Evolutionary conservation across 2,888 invertebrate genomes (phyloP), one percentile per base, ranked within the genome.

Genomic region (Drosophila birchii): DNA sequence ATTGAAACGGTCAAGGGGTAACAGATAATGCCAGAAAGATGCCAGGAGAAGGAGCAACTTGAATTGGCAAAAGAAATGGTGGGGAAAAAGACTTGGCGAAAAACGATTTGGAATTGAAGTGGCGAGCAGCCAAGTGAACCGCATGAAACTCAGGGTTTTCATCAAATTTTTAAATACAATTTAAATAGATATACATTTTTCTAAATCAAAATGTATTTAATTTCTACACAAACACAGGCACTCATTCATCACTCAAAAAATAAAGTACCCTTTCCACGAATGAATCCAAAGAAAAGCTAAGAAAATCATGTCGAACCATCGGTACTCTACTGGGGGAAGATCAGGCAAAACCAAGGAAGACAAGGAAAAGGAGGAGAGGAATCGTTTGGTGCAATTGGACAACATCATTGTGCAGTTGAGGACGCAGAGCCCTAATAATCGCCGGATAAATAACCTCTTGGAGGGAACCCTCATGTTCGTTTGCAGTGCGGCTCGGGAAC

Each of bases 1-100:
- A 80, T 88, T 88, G 83, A 86, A 88, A 80, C 58, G 67, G 64
- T 47, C 70, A 56, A 53, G 47, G 38, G 39, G 45, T 45, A 18
- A 61, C 26, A 32, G 75, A 43, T 61, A 58, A 41, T 2, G 36
- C 53, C 34, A 59, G 11, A 20, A 45, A 41, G 34, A n/a, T 26
- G 26, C 23, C 23, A 23, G 36, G 38, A 20, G 38, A 11, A 36
- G 3, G 11, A 32, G 18, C 9, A 2, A 34, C 20, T 44, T 11
- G n/a, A 36, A 34, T 23, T 34, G 34, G 26, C 26, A 29, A 32
- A 47, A 12, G 56, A 39, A 68, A 41, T 43, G 70, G 56, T 41
- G 67, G 64, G 29, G 23, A 7, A 51, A 66, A 51, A 66, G 64
- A 26, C 63, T 23, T 8, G 20, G 14, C 20, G n/a, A 41, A 41